These are phyloP conservation scores for Meles meles DNA, from an alignment of 2,113 vertebrate genomes.

Conservation along the genomic window DNA sequence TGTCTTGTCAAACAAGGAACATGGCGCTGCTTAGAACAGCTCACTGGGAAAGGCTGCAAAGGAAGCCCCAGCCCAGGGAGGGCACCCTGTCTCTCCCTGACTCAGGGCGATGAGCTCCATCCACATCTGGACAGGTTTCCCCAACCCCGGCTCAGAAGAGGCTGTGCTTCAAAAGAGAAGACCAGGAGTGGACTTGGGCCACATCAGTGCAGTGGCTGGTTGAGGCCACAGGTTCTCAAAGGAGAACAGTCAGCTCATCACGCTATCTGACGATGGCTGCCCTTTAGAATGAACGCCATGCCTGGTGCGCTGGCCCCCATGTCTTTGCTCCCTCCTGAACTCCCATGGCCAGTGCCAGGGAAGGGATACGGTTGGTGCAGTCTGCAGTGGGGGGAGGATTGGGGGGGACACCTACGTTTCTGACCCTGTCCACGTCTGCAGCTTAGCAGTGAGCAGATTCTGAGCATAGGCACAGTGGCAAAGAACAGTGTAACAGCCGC, in stretches of 20 bases:
- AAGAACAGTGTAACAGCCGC: constrained; percentile 90
- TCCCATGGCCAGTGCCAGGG: neutral
- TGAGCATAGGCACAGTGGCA: constrained; percentile 95
- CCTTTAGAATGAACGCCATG: rapidly evolving
- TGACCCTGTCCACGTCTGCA: constrained; percentile 82
- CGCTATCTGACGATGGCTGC: neutral
- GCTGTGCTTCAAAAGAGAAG: constrained; percentile 52
- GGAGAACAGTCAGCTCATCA: neutral
- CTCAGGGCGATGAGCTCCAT: neutral
- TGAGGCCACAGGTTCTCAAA: neutral
- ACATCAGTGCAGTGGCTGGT: neutral
- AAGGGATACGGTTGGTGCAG: neutral
- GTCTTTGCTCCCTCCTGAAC: neutral
- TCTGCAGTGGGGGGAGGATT: neutral
- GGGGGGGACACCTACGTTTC: neutral
- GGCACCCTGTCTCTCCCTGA: neutral
- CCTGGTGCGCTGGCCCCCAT: neutral
- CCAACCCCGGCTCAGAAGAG: neutral
- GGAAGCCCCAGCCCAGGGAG: neutral
- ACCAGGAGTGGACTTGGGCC: neutral
- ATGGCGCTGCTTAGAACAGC: constrained; percentile 60
- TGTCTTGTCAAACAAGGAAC: constrained; percentile 74
- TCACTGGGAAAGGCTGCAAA: constrained; percentile 32
- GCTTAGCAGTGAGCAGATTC: constrained; percentile 84
- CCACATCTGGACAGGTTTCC: neutral